Percentiles rank a stretch among this genome's conserved stretches.
These are phyloP conservation scores for Antechinus flavipes DNA, from an alignment of 2,113 vertebrate genomes.

Conservation along the genomic window DNA sequence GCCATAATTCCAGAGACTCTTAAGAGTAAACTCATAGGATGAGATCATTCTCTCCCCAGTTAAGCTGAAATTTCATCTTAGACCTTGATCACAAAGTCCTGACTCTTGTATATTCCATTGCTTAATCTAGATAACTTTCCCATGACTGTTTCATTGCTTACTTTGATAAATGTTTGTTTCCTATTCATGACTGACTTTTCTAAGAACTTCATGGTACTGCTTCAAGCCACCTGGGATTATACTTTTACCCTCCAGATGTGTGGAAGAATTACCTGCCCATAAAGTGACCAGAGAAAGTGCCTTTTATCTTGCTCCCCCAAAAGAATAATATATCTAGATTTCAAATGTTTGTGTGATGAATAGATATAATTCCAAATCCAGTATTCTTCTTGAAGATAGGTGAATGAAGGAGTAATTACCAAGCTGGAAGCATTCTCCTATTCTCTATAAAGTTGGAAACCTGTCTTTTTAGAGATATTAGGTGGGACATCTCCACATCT, in stretches of 20 bases:
- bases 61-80: not conserved
- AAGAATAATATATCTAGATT: not conserved
- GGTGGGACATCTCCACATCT: no score
- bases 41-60: not conserved
- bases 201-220: not conserved
- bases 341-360: not conserved
- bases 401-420: not conserved
- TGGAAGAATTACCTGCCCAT: not conserved
- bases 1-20: not conserved
- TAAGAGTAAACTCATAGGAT: not conserved
- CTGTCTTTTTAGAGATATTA: no score
- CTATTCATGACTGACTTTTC: not conserved
- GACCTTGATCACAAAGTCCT: not conserved
- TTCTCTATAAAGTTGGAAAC: no score
- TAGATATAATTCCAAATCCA: not conserved
- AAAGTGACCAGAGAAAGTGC: not conserved
- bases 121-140: not conserved
- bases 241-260: not conserved
- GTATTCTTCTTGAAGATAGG: not conserved
- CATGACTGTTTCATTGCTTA: not conserved
- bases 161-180: not conserved
- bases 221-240: not conserved
- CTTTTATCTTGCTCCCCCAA: not conserved
- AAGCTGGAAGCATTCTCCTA: not conserved
- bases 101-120: not conserved